Evolutionary conservation across 2,113 vertebrate species (phyloP).

Genomic region (Haemorhous mexicanus): DNA sequence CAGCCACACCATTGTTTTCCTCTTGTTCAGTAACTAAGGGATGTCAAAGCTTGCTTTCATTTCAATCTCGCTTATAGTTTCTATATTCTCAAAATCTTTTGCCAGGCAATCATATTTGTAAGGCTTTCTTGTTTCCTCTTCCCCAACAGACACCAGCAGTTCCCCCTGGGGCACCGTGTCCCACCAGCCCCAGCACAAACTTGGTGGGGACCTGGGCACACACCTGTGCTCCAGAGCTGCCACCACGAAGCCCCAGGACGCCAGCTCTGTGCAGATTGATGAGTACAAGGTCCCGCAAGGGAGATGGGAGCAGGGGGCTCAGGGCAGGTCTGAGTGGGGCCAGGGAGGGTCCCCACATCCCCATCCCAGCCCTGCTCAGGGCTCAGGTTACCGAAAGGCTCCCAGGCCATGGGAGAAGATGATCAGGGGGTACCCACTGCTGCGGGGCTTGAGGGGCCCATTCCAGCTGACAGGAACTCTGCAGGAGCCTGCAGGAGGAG

Average conservation of each 20-base stretch:
- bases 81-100: too few relatives aligned
- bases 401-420: slow-evolving; percentile 80
- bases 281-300: slow-evolving; percentile 72
- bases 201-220: neutral
- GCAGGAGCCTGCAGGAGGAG: slow-evolving; percentile 45
- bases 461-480: slow-evolving; percentile 74
- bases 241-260: slow-evolving; percentile 73
- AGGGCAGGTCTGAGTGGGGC: fast-evolving
- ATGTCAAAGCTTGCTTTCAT: too few relatives aligned
- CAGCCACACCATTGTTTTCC: too few relatives aligned
- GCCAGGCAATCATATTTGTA: too few relatives aligned
- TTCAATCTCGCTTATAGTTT: too few relatives aligned
- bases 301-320: neutral
- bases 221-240: slow-evolving; percentile 75
- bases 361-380: neutral
- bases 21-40: too few relatives aligned
- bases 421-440: slow-evolving; percentile 72
- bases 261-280: slow-evolving; percentile 72
- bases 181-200: neutral
- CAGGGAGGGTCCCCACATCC: fast-evolving
- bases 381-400: slow-evolving; percentile 68
- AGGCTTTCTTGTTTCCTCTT: too few relatives aligned
- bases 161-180: neutral
- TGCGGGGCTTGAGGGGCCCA: slow-evolving; percentile 49
- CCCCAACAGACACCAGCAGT: too few relatives aligned